These are phyloP conservation scores for Oophaga pumilio DNA, from an alignment of 2,113 vertebrate species.

Conservation along the genomic window DNA sequence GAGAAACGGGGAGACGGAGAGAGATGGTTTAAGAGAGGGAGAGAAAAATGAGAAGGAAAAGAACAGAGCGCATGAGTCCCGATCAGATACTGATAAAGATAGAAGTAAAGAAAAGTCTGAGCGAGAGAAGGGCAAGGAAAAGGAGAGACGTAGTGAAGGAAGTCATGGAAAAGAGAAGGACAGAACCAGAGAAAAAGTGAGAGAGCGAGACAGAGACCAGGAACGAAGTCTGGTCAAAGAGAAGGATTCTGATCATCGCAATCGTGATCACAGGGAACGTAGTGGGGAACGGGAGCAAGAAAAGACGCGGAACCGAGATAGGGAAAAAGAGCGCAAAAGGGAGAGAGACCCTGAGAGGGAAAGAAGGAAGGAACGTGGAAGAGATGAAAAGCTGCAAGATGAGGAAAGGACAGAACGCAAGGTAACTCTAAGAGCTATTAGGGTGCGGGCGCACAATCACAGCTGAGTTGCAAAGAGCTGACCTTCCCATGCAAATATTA, in stretches of 20 bases:
- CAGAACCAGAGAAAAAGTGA: constrained; percentile 58
- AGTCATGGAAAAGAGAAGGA: constrained; percentile 71
- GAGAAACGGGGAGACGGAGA: constrained; percentile 59
- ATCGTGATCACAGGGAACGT: constrained; percentile 55
- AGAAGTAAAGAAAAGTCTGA: constrained; percentile 61
- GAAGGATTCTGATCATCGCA: constrained; percentile 63
- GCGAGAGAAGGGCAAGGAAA: constrained; percentile 57
- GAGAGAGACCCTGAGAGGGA: constrained; percentile 57
- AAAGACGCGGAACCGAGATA: constrained; percentile 67
- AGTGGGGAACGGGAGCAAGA: constrained; percentile 67
- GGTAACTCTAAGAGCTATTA: constrained; percentile 62
- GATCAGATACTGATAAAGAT: constrained; percentile 63
- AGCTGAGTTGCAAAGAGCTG: too few species aligned
- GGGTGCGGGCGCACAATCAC: too few species aligned
- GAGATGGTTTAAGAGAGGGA: constrained; percentile 59
- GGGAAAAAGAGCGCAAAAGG: constrained; percentile 63
- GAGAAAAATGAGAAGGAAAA: constrained; percentile 68
- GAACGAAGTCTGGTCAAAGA: constrained; percentile 69
- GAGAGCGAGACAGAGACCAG: constrained; percentile 68
- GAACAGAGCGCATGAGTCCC: constrained; percentile 54
- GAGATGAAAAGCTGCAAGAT: constrained; percentile 56
- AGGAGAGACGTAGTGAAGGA: constrained; percentile 61
- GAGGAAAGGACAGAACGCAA: constrained; percentile 68
- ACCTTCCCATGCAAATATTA: too few species aligned
- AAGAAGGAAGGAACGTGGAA: constrained; percentile 36